phyloP scores from a whole-genome alignment of 2,113 vertebrate genomes.

The Tetraodon nigroviridis region DNA sequence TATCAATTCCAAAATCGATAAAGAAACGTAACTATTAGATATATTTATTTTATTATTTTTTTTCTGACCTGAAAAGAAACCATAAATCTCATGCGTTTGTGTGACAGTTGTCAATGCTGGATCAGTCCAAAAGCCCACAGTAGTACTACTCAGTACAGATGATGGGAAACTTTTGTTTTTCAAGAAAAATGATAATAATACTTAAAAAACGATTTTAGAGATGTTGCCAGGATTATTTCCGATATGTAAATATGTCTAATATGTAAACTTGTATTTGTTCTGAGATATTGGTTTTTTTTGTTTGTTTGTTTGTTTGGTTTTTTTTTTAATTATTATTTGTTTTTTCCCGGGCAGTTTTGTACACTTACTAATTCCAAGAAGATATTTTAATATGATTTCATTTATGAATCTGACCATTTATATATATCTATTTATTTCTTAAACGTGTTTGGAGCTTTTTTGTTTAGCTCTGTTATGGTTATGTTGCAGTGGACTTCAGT shows the following conservation, averaged over 20 bases:
- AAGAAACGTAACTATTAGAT: conserved; percentile 61
- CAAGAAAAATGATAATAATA: conserved; percentile 45
- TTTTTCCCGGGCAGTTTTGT: conserved; percentile 88
- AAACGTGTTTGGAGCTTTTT: conserved; percentile 85
- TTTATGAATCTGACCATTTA: conserved; percentile 88
- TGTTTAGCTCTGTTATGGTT: conserved; percentile 84
- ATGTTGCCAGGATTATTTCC: conserved; percentile 80
- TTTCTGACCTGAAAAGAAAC: conserved; percentile 59
- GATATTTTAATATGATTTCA: conserved; percentile 96
- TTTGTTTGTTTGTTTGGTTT: conserved; percentile 68
- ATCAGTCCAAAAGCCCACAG: conserved; percentile 62
- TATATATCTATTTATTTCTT: conserved; percentile 95
- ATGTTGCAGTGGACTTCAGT: conserved; percentile 83
- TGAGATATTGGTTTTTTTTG: conserved; percentile 67
- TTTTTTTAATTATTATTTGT: conserved; percentile 62
- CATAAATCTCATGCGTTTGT: conserved; percentile 60
- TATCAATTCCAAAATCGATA: conserved; percentile 40
- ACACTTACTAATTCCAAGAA: conserved; percentile 88
- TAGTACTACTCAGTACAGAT: conserved; percentile 63
- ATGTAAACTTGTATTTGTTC: conserved; percentile 89
- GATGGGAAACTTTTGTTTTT: conserved; percentile 59
- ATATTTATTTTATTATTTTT: conserved; percentile 59
- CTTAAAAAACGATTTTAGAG: conserved; percentile 74
- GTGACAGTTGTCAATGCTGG: conserved; percentile 69
- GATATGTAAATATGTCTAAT: conserved; percentile 92